Percentiles rank a stretch among this genome's conserved stretches.
Evolutionary conservation across 2,113 vertebrate genomes (phyloP).

Genomic region (Epinephelus fuscoguttatus): DNA sequence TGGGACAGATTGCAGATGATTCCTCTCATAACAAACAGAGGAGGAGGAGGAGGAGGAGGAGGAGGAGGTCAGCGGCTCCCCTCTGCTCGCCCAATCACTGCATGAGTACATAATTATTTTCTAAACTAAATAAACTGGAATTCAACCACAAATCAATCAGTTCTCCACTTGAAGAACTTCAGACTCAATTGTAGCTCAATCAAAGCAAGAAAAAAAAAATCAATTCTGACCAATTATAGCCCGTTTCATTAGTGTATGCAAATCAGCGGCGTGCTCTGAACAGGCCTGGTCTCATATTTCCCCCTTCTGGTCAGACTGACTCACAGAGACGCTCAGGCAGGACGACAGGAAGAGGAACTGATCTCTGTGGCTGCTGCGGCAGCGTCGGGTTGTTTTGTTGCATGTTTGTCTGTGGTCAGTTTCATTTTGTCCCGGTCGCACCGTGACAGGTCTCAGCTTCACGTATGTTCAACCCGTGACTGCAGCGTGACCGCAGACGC

Average conservation of each 20-base stretch:
- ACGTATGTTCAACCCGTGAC: not conserved
- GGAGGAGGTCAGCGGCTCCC: slow-evolving; percentile 37
- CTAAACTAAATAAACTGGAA: slow-evolving; percentile 90
- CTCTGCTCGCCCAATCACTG: slow-evolving; percentile 82
- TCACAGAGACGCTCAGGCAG: too few relatives aligned
- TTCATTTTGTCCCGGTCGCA: not conserved
- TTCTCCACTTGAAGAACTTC: slow-evolving; percentile 88
- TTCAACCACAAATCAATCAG: slow-evolving; percentile 93
- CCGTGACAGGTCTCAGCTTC: not conserved
- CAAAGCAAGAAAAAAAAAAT: slow-evolving; percentile 82
- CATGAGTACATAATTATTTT: slow-evolving; percentile 93
- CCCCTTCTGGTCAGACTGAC: too few relatives aligned
- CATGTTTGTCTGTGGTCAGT: not conserved
- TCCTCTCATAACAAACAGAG: slow-evolving; percentile 41
- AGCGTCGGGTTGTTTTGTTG: too few relatives aligned
- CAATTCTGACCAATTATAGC: slow-evolving; percentile 94
- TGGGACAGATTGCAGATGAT: not conserved
- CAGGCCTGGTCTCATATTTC: too few relatives aligned
- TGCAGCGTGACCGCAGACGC: not conserved
- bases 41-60: not conserved
- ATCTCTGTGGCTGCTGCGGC: too few relatives aligned
- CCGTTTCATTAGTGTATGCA: slow-evolving; percentile 91
- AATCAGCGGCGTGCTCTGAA: too few relatives aligned
- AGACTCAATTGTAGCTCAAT: slow-evolving; percentile 88
- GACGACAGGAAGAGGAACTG: too few relatives aligned